These are phyloP conservation scores for Etheostoma nigrum DNA, from an alignment of 2,797 vertebrate species.

Conservation along the genomic window DNA sequence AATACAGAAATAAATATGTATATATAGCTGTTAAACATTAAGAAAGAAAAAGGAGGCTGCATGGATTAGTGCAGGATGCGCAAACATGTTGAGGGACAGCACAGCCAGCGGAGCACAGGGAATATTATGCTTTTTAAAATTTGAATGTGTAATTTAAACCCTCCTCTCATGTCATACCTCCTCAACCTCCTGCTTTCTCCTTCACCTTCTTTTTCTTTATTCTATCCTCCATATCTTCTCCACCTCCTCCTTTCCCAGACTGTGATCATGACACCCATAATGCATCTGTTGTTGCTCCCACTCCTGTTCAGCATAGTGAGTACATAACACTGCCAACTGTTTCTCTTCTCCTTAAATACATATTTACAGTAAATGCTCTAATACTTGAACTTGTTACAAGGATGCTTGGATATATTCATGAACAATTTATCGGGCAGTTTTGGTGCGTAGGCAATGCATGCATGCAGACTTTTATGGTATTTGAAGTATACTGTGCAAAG, in stretches of 20 bases:
- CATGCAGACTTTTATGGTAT: too few species aligned
- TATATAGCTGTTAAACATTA: too few species aligned
- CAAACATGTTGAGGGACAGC: too few species aligned
- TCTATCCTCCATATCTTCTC: slow-evolving; percentile 24
- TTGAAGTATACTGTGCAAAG: background rate
- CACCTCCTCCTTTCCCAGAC: slow-evolving; percentile 54
- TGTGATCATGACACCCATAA: slow-evolving; percentile 74
- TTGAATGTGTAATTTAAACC: slow-evolving; percentile 16
- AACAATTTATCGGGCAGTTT: background rate
- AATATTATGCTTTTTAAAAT: slow-evolving; percentile 4
- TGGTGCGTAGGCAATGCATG: background rate
- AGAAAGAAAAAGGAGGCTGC: too few species aligned
- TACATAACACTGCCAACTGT: slow-evolving; percentile 60
- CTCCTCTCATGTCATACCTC: slow-evolving; percentile 34
- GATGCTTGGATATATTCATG: slow-evolving; percentile 18
- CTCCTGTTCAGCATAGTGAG: slow-evolving; percentile 79
- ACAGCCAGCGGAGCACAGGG: background rate
- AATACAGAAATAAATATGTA: too few species aligned
- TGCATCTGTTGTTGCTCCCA: slow-evolving; percentile 78
- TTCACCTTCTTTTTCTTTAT: slow-evolving; percentile 21
- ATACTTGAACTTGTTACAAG: slow-evolving; percentile 34
- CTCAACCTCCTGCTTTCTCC: slow-evolving; percentile 20
- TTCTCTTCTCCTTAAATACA: slow-evolving; percentile 36
- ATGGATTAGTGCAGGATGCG: too few species aligned
- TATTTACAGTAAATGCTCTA: slow-evolving; percentile 52